These are phyloP conservation scores for Triops cancriformis DNA, from an alignment of 1,140 invertebrate species.

Conservation along the genomic window DNA sequence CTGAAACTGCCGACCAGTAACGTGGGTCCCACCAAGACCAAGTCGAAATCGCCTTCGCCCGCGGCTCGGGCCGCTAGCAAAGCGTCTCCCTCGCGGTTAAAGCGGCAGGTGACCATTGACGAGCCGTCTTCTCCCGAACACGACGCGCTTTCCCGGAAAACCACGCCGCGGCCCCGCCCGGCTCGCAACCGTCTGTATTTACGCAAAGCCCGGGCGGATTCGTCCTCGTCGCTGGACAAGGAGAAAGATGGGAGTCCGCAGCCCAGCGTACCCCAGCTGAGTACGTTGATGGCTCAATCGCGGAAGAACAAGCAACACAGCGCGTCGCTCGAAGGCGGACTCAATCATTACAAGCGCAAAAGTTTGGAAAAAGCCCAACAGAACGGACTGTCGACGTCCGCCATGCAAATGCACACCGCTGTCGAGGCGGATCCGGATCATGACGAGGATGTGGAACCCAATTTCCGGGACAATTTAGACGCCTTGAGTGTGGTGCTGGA, in stretches of 20 bases:
- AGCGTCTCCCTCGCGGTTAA: background rate
- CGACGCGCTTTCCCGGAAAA: background rate
- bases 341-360: background rate
- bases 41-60: background rate
- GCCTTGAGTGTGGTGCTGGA: background rate
- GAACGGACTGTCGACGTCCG: background rate
- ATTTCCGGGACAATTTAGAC: slow-evolving; percentile 10
- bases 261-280: background rate
- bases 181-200: background rate
- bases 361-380: background rate
- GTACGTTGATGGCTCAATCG: background rate
- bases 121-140: slow-evolving; percentile 1
- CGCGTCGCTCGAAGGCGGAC: background rate
- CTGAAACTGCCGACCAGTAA: background rate
- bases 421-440: background rate
- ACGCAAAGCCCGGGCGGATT: background rate
- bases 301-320: background rate
- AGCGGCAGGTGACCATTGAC: slow-evolving; percentile 2
- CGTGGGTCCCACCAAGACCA: background rate
- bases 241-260: background rate
- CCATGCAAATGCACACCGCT: background rate
- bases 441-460: background rate
- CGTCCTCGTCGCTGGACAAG: background rate
- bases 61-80: background rate
- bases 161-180: background rate